Conservation (phyloP, 2,797 vertebrate species). For the Lepilemur ruficaudatus region DNA sequence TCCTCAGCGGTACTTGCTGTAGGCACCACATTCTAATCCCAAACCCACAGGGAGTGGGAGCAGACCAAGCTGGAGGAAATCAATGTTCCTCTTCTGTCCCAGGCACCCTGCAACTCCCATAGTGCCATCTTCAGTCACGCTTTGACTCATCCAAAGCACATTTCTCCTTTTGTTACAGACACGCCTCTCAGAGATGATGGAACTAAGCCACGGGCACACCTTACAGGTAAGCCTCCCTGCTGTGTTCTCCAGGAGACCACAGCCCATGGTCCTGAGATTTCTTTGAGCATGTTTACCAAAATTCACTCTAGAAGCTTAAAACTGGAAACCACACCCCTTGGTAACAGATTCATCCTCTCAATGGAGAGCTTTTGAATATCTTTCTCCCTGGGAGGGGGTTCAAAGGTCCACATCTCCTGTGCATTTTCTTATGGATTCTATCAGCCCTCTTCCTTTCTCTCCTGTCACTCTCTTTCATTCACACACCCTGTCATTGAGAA, state of each 20-base stretch:
- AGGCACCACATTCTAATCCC: neutral
- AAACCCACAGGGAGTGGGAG: neutral
- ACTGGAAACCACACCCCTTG: neutral
- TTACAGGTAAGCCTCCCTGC: constrained; percentile 81
- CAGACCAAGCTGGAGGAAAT: neutral
- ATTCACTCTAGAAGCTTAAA: neutral
- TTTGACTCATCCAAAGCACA: neutral
- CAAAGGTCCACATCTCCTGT: neutral
- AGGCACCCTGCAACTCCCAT: neutral
- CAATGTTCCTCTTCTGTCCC: neutral
- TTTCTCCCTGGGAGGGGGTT: neutral
- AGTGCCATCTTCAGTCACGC: neutral
- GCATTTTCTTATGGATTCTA: neutral
- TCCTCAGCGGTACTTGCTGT: neutral
- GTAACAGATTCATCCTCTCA: neutral
- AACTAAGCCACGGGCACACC: constrained; percentile 84
- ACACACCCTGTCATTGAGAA: neutral
- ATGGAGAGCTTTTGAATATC: neutral
- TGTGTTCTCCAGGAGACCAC: neutral
- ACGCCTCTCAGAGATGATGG: neutral
- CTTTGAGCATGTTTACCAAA: neutral
- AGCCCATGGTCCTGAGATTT: neutral
- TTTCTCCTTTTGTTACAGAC: constrained; percentile 61
- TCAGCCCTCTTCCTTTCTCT: neutral
- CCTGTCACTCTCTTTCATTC: neutral